Evolutionary conservation across 2,113 vertebrate species (phyloP), one percentile per base, ranked within the genome.

Genomic region (Brachyistius frenatus): DNA sequence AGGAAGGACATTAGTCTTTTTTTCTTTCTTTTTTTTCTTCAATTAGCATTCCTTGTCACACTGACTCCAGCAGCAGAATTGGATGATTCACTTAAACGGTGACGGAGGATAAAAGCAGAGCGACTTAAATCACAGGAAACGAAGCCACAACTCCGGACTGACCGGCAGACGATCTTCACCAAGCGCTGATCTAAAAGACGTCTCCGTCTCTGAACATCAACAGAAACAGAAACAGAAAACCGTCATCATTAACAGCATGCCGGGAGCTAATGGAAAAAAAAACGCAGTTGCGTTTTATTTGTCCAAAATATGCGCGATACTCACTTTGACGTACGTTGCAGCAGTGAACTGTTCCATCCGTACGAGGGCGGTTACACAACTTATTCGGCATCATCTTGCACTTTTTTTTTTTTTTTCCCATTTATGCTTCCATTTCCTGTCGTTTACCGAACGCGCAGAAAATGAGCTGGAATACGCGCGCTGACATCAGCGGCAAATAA

Each of bases 351-450:
- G 1, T 23, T 23, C 23, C 23, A 23, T 23, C 23, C 23, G 23
- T 23, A 44, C 32, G 3, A n/a, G 36, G 54, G 36, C 30, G n/a
- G 57, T 6, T 53, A 30, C 33, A 32, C 1, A 23, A 47, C 30
- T 16, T 47, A 55, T 23, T 55, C 23, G 1, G 1, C 41, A 33
- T 64, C 46, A 9, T 56, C 6, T 16, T 62, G 2, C 15, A 31
- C 35, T 31, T 33, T 33, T 9, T 23, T 14, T 37, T 36, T 44
- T 47, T 61, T 23, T 23, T 23, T 23, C 23, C 23, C 23, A 23
- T 74, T 55, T 66, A 50, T 32, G 11, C 16, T n/a, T 61, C 31
- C 39, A 31, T 63, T 66, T 68, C 31, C 46, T 15, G 31, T 68
- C 49, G 47, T 64, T 16, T 56, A 5, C 50, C 39, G 55, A 33